Evolutionary conservation across 2,113 vertebrate genomes (phyloP), one percentile per base, ranked within the genome.

Genomic region (Otus sunia): DNA sequence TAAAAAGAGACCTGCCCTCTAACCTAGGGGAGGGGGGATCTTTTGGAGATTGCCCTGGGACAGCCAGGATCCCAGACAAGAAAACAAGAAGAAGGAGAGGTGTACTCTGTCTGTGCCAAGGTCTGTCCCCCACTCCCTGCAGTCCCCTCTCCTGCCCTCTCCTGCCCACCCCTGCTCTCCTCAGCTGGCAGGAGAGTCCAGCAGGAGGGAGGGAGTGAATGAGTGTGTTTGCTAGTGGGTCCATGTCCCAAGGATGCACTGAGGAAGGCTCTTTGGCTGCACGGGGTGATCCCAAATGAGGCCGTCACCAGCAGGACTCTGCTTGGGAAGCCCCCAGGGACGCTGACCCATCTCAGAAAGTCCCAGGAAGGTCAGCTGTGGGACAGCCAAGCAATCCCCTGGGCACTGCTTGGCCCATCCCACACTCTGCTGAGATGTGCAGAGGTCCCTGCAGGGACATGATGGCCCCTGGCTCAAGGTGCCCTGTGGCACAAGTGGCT

Each of bases 401-500:
- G 4, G 21, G 23, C 37, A 43, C 19, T 25, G 29, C 50, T 23
- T 30, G 23, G 55, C 56, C 50, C 63, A 21, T 6, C 30, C 30
- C 36, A 62, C 0, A 0, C 62, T 45, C 53, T 47, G 25, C 62
- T 71, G 55, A 56, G 78, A 41, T 2, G 17, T 5, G 11, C 78
- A 47, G 60, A 58, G 50, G 56, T 67, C 41, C 20, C 75, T 58
- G 39, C 50, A 60, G 50, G 43, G 29, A 21, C 2, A 7, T 2
- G 11, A 14, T 0, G 1, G 69, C 20, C 14, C 4, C 23, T 26
- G 55, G 25, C 20, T 36, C 1, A 1, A 53, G 9, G 13, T 17
- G 37, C 6, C n/a, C 59, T 50, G n/a, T 3, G 26, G 77, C 26
- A 75, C 11, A 4, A 12, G 12, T 0, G 0, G 62, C 49, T 72